Base-by-base conservation (phyloP, 2,888 invertebrate genomes). In the Pammene fasciana region DNA sequence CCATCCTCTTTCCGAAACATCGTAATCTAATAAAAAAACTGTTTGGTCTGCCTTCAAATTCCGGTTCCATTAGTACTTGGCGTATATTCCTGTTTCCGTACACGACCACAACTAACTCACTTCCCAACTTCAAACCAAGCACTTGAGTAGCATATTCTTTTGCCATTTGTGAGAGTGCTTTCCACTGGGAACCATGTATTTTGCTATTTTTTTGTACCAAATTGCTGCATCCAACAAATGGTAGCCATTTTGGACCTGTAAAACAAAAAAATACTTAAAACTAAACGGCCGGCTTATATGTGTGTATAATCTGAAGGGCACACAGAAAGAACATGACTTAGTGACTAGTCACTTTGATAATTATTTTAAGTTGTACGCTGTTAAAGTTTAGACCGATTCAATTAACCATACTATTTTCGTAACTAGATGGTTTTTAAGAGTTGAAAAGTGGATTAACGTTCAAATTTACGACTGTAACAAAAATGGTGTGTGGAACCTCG, bases 1-100 rank as follows among this genome's bases (percentile, higher is more conserved):
- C 96, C 74, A 94, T 86, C 83, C 94, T 89, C 81, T 94, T 94
- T 14, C 95, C 95, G 72, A 95, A 94, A 36, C 95, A 94, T 67
- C 96, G 90, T 70, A 95, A 83, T 73, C 94, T 90, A 75, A 95
- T 94, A 79, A 96, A 95, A 79, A 95, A 96, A 38, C 94, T 95
- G 75, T 95, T 94, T 0, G 96, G 96, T 70, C 96, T 90, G 0
- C 95, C 95, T 77, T 95, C 95, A 75, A 96, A 95, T 71, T 95
- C 95, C 16, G 94, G 94, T 10, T 93, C 90, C 0, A 90, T 90
- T 54, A 95, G 91, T 7, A 94, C 94, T 79, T 95, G 94, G 54
- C 93, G 93, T 5, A 95, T 93, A 59, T 95, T 93, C 67, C 94
- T 93, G 50, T 93, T 87, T 0, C 95, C 94, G 34, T 93, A 94